These are phyloP conservation scores for Luperina nickerlii DNA, from an alignment of 2,888 invertebrate genomes.

Conservation along the genomic window DNA sequence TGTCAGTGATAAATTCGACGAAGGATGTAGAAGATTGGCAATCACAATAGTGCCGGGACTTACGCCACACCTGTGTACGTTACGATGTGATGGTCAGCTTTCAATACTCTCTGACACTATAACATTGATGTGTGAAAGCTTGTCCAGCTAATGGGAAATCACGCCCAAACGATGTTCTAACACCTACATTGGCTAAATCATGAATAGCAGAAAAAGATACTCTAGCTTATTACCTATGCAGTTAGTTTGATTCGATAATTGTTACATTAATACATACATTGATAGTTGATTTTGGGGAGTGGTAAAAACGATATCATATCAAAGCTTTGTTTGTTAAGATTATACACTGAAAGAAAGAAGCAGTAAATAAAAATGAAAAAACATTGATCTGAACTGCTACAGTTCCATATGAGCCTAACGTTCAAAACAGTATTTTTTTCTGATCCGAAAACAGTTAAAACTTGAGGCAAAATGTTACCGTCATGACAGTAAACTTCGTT, in stretches of 20 bases:
- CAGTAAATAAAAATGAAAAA: no score
- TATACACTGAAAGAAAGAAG: not conserved
- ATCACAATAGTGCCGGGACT: slow-evolving; percentile 20
- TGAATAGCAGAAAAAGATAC: slow-evolving; percentile 16
- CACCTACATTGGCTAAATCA: slow-evolving; percentile 39
- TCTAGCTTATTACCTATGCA: not conserved
- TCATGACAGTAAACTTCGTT: no score
- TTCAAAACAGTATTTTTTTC: no score
- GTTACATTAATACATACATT: not conserved
- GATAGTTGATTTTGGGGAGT: not conserved
- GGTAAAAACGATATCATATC: not conserved
- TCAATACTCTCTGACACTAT: slow-evolving; percentile 23
- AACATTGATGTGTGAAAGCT: slow-evolving; percentile 58
- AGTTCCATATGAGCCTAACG: no score
- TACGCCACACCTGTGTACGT: slow-evolving; percentile 18
- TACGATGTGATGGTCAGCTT: slow-evolving; percentile 42
- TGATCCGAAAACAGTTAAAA: no score
- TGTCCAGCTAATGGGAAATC: slow-evolving; percentile 34
- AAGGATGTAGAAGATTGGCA: slow-evolving; percentile 44
- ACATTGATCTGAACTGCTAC: no score
- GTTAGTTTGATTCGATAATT: not conserved
- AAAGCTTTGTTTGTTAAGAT: not conserved
- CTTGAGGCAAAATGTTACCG: no score
- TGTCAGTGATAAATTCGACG: slow-evolving; percentile 37
- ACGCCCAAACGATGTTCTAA: slow-evolving; percentile 45